These are phyloP conservation scores for Psilopogon haemacephalus DNA, from an alignment of 2,113 vertebrate genomes.

Conservation along the genomic window DNA sequence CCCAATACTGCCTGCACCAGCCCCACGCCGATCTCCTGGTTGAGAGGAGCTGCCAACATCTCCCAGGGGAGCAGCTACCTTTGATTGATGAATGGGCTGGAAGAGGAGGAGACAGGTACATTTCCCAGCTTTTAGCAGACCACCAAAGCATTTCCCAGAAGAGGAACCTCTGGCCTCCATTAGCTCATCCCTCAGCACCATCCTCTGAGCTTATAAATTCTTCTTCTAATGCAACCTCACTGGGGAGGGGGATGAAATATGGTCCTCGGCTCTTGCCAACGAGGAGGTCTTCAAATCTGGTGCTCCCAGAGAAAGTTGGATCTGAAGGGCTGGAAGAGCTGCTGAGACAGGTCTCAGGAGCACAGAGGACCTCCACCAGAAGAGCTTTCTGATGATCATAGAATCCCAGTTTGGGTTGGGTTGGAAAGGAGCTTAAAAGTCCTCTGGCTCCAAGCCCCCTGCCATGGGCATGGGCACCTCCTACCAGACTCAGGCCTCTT, in stretches of 20 bases:
- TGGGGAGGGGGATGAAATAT: conserved; percentile 39
- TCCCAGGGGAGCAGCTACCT: not conserved
- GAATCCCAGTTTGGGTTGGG: too few species aligned
- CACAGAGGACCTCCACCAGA: not conserved
- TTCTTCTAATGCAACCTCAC: conserved; percentile 2
- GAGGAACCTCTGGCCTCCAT: conserved; percentile 46
- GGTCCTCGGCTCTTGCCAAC: not conserved
- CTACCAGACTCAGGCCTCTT: too few species aligned
- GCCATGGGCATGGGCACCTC: too few species aligned
- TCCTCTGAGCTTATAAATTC: conserved; percentile 49
- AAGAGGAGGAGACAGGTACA: not conserved
- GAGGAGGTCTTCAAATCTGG: not conserved
- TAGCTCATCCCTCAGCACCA: conserved; percentile 18
- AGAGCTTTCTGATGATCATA: not conserved
- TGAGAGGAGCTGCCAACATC: not conserved
- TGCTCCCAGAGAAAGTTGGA: not conserved
- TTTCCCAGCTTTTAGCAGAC: conserved; percentile 21
- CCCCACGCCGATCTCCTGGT: not conserved
- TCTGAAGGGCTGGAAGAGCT: not conserved
- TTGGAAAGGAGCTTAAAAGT: too few species aligned
- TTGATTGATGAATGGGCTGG: not conserved
- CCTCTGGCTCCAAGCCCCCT: too few species aligned
- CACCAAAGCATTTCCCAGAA: conserved; percentile 53
- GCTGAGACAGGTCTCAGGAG: not conserved
- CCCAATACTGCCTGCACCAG: fast-evolving